Evolutionary conservation across 2,797 vertebrate species (phyloP), one percentile per base, ranked within the genome.

Genomic region (Salarias fasciatus): DNA sequence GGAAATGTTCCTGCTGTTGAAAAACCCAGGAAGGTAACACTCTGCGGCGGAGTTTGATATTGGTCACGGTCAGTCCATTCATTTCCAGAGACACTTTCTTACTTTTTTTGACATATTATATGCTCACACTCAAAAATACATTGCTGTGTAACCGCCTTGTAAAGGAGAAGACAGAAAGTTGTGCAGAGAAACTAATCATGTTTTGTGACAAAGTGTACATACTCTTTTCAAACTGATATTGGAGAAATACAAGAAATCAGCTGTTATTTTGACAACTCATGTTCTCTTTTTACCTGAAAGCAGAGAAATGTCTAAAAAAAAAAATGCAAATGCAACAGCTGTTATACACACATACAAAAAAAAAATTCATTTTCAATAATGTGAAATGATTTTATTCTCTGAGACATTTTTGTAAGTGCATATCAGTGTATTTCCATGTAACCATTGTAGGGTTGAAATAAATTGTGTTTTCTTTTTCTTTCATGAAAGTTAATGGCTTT

Each of bases 391-490:
- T 90, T 77, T 85, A 82, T 86, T 83, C 83, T 90, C 83, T 83
- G 80, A 90, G 79, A 89, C 82, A 53, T 91, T 93, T 92, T 92
- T 92, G 91, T 92, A 92, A 85, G 87, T 89, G 84, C 88, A 88
- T 91, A 87, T 86, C 77, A 71, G 81, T 93, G 88, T 92, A 70
- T 90, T 89, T 89, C 90, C 89, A 92, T 92, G 91, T 93, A 91
- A 91, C 81, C 88, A 90, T 79, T 88, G 87, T 94, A 91, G 88
- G 86, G 87, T 86, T 89, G 80, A 86, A 89, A 86, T 87, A 91
- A 89, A 89, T 89, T 83, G 79, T 86, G 83, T 87, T 89, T 24
- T 80, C 65, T 85, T 88, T 91, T 91, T 89, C 84, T 90, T 89
- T 84, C 79, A 86, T 57, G 73, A 72, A 70, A 75, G 63, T 72